These are phyloP conservation scores for Lepidocyrtoides sp. DNA, from an alignment of 2,888 invertebrate species.

Conservation along the genomic window DNA sequence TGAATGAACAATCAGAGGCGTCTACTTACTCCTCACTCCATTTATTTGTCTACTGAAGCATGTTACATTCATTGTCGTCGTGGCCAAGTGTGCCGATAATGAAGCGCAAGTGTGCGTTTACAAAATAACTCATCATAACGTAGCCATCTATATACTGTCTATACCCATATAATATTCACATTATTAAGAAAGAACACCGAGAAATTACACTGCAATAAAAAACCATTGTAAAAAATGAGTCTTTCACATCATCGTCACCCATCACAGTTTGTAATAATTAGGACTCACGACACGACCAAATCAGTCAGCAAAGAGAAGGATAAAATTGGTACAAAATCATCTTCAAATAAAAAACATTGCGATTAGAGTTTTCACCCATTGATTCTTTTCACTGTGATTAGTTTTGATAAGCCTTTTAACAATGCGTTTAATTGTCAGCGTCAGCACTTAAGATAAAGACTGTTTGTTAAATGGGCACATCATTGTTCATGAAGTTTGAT, in stretches of 20 bases:
- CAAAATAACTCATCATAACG: conserved; percentile 2
- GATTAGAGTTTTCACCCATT: conserved; percentile 42
- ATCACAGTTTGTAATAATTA: conserved; percentile 76
- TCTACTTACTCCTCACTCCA: conserved; percentile 54
- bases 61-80: conserved; percentile 16
- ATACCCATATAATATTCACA: conserved; percentile 21
- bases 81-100: conserved; percentile 35
- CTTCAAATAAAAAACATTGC: conserved; percentile 25
- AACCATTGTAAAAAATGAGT: conserved; percentile 18
- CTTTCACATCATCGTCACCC: conserved; percentile 53
- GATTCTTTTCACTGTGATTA: conserved; percentile 56
- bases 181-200: conserved; percentile 1
- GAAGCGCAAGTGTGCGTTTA: background rate
- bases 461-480: background rate
- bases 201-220: background rate
- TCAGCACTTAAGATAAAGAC: background rate
- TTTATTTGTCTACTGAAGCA: conserved; percentile 51
- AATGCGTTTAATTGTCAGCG: background rate
- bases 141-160: background rate
- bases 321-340: conserved; percentile 47
- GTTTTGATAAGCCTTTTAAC: background rate
- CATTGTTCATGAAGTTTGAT: background rate
- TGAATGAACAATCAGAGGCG: conserved; percentile 71
- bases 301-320: conserved; percentile 2
- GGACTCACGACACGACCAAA: conserved; percentile 68